phyloP scores from a whole-genome alignment of 2,797 vertebrate genomes.

The Megalops cyprinoides region DNA sequence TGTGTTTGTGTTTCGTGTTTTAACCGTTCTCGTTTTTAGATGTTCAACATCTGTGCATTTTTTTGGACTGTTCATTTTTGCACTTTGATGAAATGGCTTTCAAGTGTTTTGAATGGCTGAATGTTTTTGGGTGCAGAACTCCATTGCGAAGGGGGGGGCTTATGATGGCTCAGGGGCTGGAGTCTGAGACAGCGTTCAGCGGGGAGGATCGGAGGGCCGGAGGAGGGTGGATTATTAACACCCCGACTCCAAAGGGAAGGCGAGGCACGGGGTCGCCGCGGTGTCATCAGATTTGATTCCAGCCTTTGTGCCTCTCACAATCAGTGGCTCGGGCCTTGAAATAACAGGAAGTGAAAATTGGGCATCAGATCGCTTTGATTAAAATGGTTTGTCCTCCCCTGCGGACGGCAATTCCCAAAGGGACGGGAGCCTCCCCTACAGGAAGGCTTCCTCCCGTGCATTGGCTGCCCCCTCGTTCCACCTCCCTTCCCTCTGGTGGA shows the following conservation, averaged over 20 bases:
- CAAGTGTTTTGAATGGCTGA: background rate
- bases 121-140: background rate
- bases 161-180: background rate
- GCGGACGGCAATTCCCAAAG: no score
- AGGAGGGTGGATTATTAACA: background rate
- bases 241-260: no score
- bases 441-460: background rate
- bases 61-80: background rate
- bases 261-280: background rate
- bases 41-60: background rate
- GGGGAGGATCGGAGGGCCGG: no score
- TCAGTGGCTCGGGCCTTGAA: conserved; percentile 29
- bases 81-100: background rate
- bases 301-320: background rate
- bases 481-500: background rate
- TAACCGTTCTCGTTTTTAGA: background rate
- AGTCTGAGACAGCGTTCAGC: background rate
- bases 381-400: conserved; percentile 25
- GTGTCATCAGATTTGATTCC: background rate
- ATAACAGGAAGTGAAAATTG: conserved; percentile 42
- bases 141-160: no score
- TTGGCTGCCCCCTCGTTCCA: conserved; percentile 17
- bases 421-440: background rate
- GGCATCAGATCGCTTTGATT: conserved; percentile 49
- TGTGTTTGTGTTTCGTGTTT: background rate